Conservation (phyloP, 2,888 invertebrate genomes). For the Notodonta dromedarius region DNA sequence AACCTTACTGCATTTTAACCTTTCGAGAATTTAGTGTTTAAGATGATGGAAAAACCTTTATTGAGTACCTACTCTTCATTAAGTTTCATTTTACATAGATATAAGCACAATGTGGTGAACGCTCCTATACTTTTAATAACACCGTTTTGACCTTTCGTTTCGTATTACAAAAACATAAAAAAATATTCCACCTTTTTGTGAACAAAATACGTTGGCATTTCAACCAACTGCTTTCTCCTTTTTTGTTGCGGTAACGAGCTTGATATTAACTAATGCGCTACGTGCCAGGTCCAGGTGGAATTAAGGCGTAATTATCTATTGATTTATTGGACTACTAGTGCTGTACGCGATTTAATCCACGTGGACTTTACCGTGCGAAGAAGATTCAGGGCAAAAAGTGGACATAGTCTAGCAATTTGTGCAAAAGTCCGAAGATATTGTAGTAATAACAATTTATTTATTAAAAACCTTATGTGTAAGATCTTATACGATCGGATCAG, state of each 20-base stretch:
- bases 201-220: conserved; percentile 22
- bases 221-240: conserved; percentile 28
- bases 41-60: no score
- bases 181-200: conserved; percentile 8
- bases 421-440: no score
- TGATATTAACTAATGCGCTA: conserved; percentile 4
- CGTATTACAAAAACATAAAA: conserved; percentile 3
- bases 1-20: no score
- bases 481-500: no score
- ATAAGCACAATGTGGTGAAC: neutral
- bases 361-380: no score
- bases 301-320: neutral
- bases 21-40: no score
- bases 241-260: conserved; percentile 17
- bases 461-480: no score
- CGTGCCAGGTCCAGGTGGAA: conserved; percentile 4
- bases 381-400: no score
- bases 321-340: no score
- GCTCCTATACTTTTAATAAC: conserved; percentile 4
- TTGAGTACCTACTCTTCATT: neutral
- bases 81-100: neutral
- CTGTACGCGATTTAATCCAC: no score
- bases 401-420: no score
- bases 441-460: no score
- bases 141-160: conserved; percentile 19